Percentiles rank a stretch among this genome's conserved stretches.
Evolutionary conservation across 2,113 vertebrate species (phyloP).

Genomic region (Muntiacus reevesi): DNA sequence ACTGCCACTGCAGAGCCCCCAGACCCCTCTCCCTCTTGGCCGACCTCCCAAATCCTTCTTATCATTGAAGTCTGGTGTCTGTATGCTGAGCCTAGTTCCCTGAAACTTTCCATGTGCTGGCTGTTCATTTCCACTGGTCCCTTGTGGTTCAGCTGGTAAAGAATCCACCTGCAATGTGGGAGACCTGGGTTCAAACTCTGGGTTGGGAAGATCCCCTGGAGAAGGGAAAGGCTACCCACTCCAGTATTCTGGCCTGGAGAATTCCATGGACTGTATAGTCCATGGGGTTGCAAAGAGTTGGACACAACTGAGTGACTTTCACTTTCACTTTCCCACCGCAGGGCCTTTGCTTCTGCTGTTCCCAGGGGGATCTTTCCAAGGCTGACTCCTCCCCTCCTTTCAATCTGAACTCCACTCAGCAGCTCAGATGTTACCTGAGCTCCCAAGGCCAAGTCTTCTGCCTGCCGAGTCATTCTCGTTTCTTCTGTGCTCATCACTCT

Average conservation of each 20-base stretch:
- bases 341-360: neutral
- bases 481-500: neutral
- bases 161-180: neutral
- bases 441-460: neutral
- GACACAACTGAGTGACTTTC: neutral
- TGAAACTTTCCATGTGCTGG: accelerated
- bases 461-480: neutral
- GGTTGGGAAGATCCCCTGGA: neutral
- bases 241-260: neutral
- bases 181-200: neutral
- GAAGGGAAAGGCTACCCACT: neutral
- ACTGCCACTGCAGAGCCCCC: accelerated
- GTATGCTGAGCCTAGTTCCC: too few species aligned
- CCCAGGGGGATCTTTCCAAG: neutral
- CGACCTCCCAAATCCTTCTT: neutral
- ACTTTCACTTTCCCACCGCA: neutral
- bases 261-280: neutral
- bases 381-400: neutral
- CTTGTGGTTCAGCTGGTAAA: neutral
- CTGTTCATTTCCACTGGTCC: neutral
- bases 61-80: accelerated
- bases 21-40: neutral
- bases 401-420: neutral
- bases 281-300: neutral
- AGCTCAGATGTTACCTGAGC: neutral